These are phyloP conservation scores for Cinclus cinclus DNA, from an alignment of 2,113 vertebrate species.

Conservation along the genomic window DNA sequence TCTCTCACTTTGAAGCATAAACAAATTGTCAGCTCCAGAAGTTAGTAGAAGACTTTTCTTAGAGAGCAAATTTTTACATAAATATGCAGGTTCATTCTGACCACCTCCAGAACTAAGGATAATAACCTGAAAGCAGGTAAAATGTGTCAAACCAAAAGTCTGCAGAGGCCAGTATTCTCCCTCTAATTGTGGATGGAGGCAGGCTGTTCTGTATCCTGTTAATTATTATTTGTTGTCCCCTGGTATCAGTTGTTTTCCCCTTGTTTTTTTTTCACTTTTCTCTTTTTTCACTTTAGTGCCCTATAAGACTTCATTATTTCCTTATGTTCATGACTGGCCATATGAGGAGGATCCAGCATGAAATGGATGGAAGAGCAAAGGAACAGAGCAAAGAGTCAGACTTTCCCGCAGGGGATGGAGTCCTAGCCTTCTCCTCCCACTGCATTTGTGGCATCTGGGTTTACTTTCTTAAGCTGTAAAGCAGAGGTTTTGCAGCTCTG, in stretches of 20 bases:
- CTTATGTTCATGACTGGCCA: neutral
- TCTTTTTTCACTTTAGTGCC: neutral
- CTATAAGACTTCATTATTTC: neutral
- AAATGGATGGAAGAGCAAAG: neutral
- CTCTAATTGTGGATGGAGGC: neutral
- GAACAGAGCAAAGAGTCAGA: neutral
- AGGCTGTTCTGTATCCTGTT: neutral
- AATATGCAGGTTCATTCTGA: neutral
- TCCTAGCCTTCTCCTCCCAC: neutral
- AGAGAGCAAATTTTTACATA: neutral
- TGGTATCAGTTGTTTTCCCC: neutral
- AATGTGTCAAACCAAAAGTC: neutral
- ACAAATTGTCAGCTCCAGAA: neutral
- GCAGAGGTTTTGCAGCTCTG: neutral
- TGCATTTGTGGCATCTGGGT: neutral
- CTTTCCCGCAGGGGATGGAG: neutral
- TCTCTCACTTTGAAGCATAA: neutral
- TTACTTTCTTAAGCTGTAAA: neutral
- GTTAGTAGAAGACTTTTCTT: neutral
- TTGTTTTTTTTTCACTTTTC: neutral
- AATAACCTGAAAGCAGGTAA: neutral
- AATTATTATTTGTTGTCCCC: neutral
- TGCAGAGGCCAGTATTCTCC: neutral
- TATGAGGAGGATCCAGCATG: rapidly evolving
- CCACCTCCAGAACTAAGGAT: neutral